Percentiles rank a stretch among this genome's conserved stretches.
Conservation (phyloP, 2,797 vertebrate species). For the Trematomus bernacchii region DNA sequence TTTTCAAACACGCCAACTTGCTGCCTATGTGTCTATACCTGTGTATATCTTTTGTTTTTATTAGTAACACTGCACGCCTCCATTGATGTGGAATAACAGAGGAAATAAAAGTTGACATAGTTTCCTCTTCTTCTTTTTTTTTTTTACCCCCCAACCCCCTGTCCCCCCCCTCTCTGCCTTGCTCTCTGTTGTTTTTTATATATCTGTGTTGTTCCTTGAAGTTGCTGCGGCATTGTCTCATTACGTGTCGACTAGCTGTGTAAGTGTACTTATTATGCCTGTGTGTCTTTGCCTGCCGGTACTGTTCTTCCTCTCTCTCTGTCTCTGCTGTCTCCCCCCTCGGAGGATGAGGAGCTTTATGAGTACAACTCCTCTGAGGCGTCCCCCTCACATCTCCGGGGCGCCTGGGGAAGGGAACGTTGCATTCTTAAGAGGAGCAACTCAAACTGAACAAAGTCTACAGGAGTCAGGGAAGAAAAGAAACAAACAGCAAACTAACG, state of each 20-base stretch:
- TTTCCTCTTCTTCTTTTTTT: slow-evolving; percentile 67
- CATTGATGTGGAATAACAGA: slow-evolving; percentile 87
- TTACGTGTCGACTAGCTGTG: slow-evolving; percentile 85
- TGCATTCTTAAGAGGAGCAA: slow-evolving; percentile 85
- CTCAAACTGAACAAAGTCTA: slow-evolving; percentile 85
- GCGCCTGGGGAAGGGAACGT: slow-evolving; percentile 85
- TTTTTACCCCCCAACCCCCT: slow-evolving; percentile 52
- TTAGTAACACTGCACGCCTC: slow-evolving; percentile 80
- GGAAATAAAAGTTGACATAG: slow-evolving; percentile 88
- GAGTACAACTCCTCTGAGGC: slow-evolving; percentile 88
- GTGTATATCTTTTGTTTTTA: slow-evolving; percentile 83
- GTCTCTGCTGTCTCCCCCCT: slow-evolving; percentile 69
- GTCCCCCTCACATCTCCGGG: slow-evolving; percentile 84
- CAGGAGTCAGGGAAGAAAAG: slow-evolving; percentile 81
- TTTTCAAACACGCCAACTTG: slow-evolving; percentile 79
- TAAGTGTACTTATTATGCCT: slow-evolving; percentile 86
- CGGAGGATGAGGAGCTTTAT: slow-evolving; percentile 85
- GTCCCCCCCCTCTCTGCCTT: slow-evolving; percentile 60
- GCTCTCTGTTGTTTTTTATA: slow-evolving; percentile 83
- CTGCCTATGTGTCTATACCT: slow-evolving; percentile 74
- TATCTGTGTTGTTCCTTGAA: slow-evolving; percentile 82
- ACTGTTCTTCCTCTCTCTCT: slow-evolving; percentile 64
- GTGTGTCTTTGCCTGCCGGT: slow-evolving; percentile 77
- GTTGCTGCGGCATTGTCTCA: slow-evolving; percentile 85
- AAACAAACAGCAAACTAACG: slow-evolving; percentile 86